Evolutionary conservation across 2,888 invertebrate species (phyloP).

Genomic region (Brachynemurus nebulosus): DNA sequence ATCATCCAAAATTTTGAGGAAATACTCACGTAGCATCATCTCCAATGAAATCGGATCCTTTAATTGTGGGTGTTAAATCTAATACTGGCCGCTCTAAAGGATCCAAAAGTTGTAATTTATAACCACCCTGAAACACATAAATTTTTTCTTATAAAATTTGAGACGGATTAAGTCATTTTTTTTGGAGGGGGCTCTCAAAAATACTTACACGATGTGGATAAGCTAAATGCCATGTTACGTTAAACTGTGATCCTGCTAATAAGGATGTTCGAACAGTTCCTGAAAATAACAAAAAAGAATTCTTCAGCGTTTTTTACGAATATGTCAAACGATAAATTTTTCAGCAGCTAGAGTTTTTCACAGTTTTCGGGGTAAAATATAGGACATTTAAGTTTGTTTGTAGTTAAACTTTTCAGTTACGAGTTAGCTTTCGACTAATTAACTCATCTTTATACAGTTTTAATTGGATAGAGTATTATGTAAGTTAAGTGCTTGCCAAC

Average conservation of each 20-base stretch:
- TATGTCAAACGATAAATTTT: not conserved
- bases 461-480: too few relatives aligned
- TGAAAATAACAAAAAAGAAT: conserved; percentile 35
- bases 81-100: conserved; percentile 68
- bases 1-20: not conserved
- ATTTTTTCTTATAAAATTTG: not conserved
- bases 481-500: too few relatives aligned
- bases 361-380: too few relatives aligned
- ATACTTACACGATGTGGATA: conserved; percentile 76
- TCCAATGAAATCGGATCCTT: conserved; percentile 65
- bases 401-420: too few relatives aligned
- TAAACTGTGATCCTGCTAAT: conserved; percentile 68
- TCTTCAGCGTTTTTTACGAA: too few relatives aligned
- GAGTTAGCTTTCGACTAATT: too few relatives aligned
- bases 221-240: conserved; percentile 86
- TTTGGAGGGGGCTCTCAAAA: not conserved
- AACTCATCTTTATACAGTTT: too few relatives aligned
- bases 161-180: not conserved
- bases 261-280: conserved; percentile 68
- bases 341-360: too few relatives aligned
- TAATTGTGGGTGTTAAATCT: conserved; percentile 70
- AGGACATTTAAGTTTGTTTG: too few relatives aligned
- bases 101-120: conserved; percentile 76
- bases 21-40: conserved; percentile 74
- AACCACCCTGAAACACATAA: conserved; percentile 65